Base-by-base conservation (phyloP, 1,140 invertebrate species). In the Rhopalosiphum maidis region DNA sequence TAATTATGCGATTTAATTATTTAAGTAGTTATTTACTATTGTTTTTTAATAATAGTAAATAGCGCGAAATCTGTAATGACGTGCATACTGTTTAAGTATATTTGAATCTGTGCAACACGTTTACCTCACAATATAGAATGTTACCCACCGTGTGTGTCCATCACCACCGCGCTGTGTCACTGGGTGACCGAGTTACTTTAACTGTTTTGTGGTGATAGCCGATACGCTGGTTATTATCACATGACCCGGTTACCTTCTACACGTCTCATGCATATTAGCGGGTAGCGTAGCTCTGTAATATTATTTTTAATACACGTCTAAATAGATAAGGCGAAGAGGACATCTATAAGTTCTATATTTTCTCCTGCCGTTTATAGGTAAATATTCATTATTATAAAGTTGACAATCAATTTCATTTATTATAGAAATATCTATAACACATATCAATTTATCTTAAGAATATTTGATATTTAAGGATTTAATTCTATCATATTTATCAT, bases 131-230 rank as follows among this genome's bases (percentile, higher is more conserved):
- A 68, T 68, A n/a, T 68, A 18, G 15, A 68, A 68, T 68, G 60
- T 60, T 60, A 60, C 55, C 55, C 55, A 60, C 25, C 55, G 55
- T n/a, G 30, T 68, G 30, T 68, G 30, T 30, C 30, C 30, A 30
- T 22, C 48, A n/a, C 46, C 25, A 37, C 46, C 6, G 18, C 46
- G 2, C n/a, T 48, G 46, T 88, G 86, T 88, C 87, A 88, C 48
- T 88, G 41, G 87, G 48, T 88, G 48, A 88, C 87, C 87, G 87
- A 54, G 87, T 88, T 46, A 85, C n/a, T 51, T 37, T 21, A 51
- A 35, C n/a, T n/a, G 86, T 54, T 46, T n/a, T 51, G 86, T n/a
- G 87, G 48, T 88, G 48, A 87, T n/a, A 1, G 46, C n/a, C 46
- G 87, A 23, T 35, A 35, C n/a, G 46, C 18, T 51, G 30, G n/a